A percentile compares a stretch with the other conserved stretches of the same genome.
Evolutionary conservation across 2,113 vertebrate species (phyloP).

Genomic region (Crotalus tigris): DNA sequence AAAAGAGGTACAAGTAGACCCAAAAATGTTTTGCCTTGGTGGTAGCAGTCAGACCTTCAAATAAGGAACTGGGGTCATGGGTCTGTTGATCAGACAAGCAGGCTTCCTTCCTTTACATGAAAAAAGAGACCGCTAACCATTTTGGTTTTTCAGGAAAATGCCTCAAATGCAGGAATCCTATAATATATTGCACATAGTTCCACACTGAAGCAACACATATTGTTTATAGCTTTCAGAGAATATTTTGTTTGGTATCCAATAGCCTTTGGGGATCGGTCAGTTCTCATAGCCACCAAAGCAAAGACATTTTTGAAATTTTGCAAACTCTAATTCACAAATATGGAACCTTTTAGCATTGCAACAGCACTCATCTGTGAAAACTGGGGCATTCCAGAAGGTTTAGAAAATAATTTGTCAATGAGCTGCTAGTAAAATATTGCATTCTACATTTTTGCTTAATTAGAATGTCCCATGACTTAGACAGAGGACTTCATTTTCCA

Average conservation of each 20-base stretch:
- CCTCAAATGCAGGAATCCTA: constrained; percentile 9
- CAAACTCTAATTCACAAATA: constrained; percentile 63
- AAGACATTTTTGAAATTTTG: constrained; percentile 66
- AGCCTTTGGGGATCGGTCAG: background rate
- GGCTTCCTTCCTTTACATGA: background rate
- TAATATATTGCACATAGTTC: background rate
- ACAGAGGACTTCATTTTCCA: constrained; percentile 21
- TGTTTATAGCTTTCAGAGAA: background rate
- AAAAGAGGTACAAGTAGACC: constrained; percentile 43
- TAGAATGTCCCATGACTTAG: constrained; percentile 32
- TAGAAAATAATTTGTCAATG: constrained; percentile 20
- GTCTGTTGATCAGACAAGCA: background rate
- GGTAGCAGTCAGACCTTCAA: background rate
- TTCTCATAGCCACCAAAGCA: constrained; percentile 60
- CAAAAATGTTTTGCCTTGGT: constrained; percentile 64
- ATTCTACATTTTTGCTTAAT: constrained; percentile 30
- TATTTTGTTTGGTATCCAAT: background rate
- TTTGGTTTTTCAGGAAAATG: constrained; percentile 1
- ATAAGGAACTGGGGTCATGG: background rate
- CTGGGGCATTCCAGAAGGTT: constrained; percentile 63
- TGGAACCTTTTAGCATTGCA: constrained; percentile 54
- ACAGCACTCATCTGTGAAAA: constrained; percentile 60
- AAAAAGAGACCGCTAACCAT: constrained; percentile 12
- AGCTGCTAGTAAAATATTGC: constrained; percentile 16
- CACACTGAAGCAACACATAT: background rate